Evolutionary conservation across 2,888 invertebrate species (phyloP).

Genomic region (Andrena haemorrhoa): DNA sequence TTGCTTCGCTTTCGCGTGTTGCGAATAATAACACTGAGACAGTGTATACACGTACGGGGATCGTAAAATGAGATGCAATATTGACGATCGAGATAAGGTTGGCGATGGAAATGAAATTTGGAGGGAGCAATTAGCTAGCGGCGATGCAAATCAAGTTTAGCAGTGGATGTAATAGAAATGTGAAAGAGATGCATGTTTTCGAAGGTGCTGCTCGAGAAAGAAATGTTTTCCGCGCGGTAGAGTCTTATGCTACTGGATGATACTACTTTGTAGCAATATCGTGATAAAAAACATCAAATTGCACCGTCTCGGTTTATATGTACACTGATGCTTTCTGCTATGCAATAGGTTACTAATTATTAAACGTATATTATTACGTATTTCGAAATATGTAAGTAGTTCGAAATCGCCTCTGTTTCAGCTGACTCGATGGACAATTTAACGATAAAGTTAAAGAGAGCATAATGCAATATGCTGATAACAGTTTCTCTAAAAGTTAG

Average conservation of each 20-base stretch:
- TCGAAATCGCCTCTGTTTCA: too few species aligned
- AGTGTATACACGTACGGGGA: constrained; percentile 16
- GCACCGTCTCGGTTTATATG: background rate
- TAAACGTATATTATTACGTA: background rate
- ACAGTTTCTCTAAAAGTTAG: constrained; percentile 1
- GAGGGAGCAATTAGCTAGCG: background rate
- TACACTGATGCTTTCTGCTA: background rate
- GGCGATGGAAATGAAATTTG: background rate
- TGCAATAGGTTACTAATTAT: background rate
- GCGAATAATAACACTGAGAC: constrained; percentile 16
- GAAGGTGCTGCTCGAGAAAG: background rate
- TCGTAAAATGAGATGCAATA: constrained; percentile 15
- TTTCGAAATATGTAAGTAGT: too few species aligned
- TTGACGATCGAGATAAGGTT: background rate
- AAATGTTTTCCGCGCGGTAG: background rate
- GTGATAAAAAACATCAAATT: background rate
- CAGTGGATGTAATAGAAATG: background rate
- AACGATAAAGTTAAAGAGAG: background rate
- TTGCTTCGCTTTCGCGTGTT: constrained; percentile 17
- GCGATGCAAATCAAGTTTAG: constrained; percentile 13
- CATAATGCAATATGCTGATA: background rate
- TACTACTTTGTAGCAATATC: background rate
- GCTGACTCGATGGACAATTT: background rate
- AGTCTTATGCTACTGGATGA: background rate
- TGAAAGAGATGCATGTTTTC: background rate